Evolutionary conservation across 2,113 vertebrate species (phyloP).

Genomic region (Brienomyrus longianalis): DNA sequence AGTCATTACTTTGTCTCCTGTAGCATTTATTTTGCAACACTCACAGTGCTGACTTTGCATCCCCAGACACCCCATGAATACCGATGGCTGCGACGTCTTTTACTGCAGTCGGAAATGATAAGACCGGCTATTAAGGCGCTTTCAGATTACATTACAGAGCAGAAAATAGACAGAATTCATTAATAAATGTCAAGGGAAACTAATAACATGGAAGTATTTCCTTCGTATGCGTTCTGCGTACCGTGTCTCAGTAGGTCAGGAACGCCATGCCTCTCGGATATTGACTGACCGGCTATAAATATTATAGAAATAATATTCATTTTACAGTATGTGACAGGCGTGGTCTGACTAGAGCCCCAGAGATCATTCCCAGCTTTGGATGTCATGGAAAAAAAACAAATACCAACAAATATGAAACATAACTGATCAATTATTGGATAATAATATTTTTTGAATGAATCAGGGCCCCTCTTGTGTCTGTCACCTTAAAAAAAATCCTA

Average conservation of each 20-base stretch:
- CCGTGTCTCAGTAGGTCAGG: neutral
- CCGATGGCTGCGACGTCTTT: conserved; percentile 21
- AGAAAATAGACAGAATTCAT: neutral
- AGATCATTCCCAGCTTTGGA: neutral
- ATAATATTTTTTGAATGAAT: neutral
- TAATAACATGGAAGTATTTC: neutral
- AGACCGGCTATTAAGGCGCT: neutral
- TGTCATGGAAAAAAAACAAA: neutral
- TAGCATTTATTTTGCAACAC: conserved; percentile 34
- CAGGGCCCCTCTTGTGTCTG: neutral
- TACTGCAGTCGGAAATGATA: neutral
- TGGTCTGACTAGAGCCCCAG: neutral
- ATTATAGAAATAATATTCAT: conserved; percentile 5
- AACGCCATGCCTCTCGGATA: neutral
- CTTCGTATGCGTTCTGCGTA: too few relatives aligned
- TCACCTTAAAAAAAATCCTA: neutral
- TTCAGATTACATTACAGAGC: neutral
- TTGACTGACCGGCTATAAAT: neutral
- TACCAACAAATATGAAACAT: neutral
- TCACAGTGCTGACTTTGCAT: conserved; percentile 34
- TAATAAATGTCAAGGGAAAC: neutral
- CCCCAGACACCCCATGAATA: conserved; percentile 32
- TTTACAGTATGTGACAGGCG: neutral
- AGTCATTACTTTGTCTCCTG: conserved; percentile 35
- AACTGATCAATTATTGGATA: neutral